Percentiles rank a stretch among this genome's conserved stretches.
phyloP scores from a whole-genome alignment of 2,888 invertebrate genomes.

The Tiliacea aurago region DNA sequence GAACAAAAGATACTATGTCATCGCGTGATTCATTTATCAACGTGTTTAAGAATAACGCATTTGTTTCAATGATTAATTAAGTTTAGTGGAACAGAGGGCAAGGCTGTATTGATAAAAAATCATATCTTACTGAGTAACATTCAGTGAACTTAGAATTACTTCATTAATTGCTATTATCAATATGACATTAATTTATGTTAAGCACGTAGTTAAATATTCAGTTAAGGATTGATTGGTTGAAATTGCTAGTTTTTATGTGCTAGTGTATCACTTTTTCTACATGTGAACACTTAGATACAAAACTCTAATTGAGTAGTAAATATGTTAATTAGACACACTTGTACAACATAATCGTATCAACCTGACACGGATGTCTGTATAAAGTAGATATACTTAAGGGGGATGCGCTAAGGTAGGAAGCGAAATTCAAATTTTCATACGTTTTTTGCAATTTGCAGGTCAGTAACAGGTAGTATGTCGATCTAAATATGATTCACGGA shows the following conservation, averaged over 20 bases:
- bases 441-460: no score
- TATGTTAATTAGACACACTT: constrained; percentile 3
- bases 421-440: no score
- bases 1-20: neutral
- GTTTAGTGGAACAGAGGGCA: constrained; percentile 10
- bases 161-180: neutral
- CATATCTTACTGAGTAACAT: neutral
- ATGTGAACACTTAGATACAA: neutral
- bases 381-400: constrained; percentile 24
- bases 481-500: no score
- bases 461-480: no score
- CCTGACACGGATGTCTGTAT: constrained; percentile 32
- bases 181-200: neutral
- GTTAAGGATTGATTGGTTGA: neutral
- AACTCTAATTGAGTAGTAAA: neutral
- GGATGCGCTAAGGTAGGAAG: no score
- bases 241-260: constrained; percentile 4
- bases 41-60: constrained; percentile 13
- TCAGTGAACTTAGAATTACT: constrained; percentile 7
- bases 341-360: constrained; percentile 14
- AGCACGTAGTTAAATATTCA: constrained; percentile 13
- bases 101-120: constrained; percentile 12
- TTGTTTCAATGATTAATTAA: neutral
- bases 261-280: neutral
- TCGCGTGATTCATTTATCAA: neutral